These are phyloP conservation scores for Serilophus lunatus DNA, from an alignment of 2,113 vertebrate species.

Conservation along the genomic window DNA sequence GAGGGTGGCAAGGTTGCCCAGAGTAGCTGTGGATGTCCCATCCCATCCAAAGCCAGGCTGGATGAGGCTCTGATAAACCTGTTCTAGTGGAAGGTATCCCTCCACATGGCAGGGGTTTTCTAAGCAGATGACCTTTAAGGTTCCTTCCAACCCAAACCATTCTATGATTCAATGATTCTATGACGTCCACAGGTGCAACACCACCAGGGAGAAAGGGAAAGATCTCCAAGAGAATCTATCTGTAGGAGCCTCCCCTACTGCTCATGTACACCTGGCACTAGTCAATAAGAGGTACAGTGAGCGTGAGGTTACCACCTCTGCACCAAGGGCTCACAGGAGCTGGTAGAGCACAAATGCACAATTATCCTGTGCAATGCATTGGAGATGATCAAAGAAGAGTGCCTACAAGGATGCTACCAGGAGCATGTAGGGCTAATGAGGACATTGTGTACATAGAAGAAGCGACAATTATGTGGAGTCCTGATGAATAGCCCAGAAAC, in stretches of 20 bases:
- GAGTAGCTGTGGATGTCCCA: background rate
- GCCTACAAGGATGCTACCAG: background rate
- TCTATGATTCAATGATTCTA: background rate
- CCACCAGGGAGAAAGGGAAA: background rate
- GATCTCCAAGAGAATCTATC: background rate
- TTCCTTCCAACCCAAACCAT: background rate
- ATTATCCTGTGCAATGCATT: background rate
- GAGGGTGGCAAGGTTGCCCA: background rate
- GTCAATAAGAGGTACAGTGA: accelerated
- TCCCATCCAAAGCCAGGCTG: background rate
- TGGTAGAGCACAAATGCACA: background rate
- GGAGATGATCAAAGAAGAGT: background rate
- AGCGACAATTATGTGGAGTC: background rate
- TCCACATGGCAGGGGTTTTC: background rate
- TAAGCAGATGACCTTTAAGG: background rate
- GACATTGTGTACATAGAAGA: background rate
- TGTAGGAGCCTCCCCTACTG: accelerated
- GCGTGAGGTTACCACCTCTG: background rate
- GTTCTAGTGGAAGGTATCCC: background rate
- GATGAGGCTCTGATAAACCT: background rate
- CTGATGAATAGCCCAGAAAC: background rate
- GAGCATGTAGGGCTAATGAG: background rate
- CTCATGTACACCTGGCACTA: accelerated
- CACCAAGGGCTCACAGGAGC: background rate
- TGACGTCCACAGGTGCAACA: background rate